Percentiles rank a stretch among this genome's conserved stretches.
Conservation (phyloP, 2,797 vertebrate genomes). For the Sparus aurata region DNA sequence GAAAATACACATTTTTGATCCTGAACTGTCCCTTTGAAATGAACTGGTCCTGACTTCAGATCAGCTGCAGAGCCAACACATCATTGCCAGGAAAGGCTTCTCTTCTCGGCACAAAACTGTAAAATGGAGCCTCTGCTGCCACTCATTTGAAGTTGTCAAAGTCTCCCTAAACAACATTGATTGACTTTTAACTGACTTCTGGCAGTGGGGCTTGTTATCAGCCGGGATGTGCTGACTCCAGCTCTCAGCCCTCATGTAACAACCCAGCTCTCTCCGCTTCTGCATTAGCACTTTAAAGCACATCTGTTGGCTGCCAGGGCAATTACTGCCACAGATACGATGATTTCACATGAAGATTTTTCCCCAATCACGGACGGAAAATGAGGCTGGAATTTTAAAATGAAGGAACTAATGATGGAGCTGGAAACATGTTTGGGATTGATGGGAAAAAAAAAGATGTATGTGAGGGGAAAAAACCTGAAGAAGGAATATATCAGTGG, state of each 20-base stretch:
- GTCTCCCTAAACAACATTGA: constrained; percentile 64
- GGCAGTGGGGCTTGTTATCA: constrained; percentile 60
- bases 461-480: neutral
- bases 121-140: constrained; percentile 23
- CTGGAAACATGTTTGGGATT: constrained; percentile 9
- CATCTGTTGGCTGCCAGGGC: constrained; percentile 69
- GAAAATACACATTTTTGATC: too few relatives aligned
- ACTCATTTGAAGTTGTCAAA: constrained; percentile 59
- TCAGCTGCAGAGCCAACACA: constrained; percentile 29
- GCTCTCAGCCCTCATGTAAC: constrained; percentile 53
- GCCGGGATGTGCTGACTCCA: constrained; percentile 70
- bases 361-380: constrained; percentile 48
- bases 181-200: constrained; percentile 80
- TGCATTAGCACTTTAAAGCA: constrained; percentile 80
- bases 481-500: neutral
- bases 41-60: constrained; percentile 16
- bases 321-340: constrained; percentile 67
- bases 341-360: constrained; percentile 52
- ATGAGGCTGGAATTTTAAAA: constrained; percentile 57
- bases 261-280: constrained; percentile 40
- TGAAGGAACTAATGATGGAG: constrained; percentile 46
- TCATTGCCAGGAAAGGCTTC: constrained; percentile 26
- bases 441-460: neutral
- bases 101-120: neutral
- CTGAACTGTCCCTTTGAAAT: neutral